Evolutionary conservation across 92 coral and sea anemone genomes (phyloP), one percentile per base, ranked within the genome.

Genomic region (Virgularia gustaviana): DNA sequence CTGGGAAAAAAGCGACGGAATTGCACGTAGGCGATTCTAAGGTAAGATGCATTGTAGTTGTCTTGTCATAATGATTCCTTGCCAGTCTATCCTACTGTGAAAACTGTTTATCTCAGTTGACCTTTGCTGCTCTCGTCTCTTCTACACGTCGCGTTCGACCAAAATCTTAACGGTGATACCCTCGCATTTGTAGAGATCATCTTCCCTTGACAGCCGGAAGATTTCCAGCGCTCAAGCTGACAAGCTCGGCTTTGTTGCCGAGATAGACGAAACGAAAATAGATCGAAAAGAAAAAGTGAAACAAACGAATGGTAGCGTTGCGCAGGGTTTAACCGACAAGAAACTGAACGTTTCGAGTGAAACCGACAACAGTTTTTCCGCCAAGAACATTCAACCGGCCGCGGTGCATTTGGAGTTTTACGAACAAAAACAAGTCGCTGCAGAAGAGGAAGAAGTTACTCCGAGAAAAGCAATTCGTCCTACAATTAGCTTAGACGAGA

Each of bases 11-110:
- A 47, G 5, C 7, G 55, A 47, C 55, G n/a, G 55, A 4, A 47
- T n/a, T n/a, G n/a, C n/a, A 47, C n/a, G 20, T 4, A 19, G n/a
- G n/a, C 3, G 3, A 3, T 16, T 52, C 3, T 33, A 52, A 52
- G 58, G 58, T 52, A 33, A 52, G 58, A 52, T 52, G 28, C 22
- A 52, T n/a, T n/a, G n/a, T n/a, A n/a, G n/a, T n/a, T n/a, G n/a
- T n/a, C n/a, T n/a, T n/a, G n/a, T n/a, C n/a, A n/a, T n/a, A n/a
- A n/a, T n/a, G n/a, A n/a, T n/a, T n/a, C n/a, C n/a, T n/a, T n/a
- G n/a, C n/a, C n/a, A n/a, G n/a, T n/a, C n/a, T n/a, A n/a, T n/a
- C n/a, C n/a, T n/a, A n/a, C n/a, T n/a, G n/a, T n/a, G n/a, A n/a
- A n/a, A n/a, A 33, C 3, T 22, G 6, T 1, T 8, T 12, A 22